These are phyloP conservation scores for Cherax destructor DNA, from an alignment of 1,140 invertebrate species.

Conservation along the genomic window DNA sequence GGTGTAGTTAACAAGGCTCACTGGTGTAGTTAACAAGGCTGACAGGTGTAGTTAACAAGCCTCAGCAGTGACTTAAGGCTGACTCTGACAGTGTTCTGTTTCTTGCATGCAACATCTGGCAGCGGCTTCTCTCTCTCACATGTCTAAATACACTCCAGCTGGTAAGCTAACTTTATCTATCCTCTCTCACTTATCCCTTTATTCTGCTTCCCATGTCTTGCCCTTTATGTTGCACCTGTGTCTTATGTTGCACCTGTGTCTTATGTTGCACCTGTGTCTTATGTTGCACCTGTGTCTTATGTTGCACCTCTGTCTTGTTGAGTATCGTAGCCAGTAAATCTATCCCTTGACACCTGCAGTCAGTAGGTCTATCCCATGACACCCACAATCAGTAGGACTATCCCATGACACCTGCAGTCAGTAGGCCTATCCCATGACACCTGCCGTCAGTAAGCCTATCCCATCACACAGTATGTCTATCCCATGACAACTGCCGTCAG, in stretches of 20 bases:
- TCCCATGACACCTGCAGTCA: too few species aligned
- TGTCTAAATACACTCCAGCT: constrained; percentile 64
- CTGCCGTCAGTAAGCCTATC: too few species aligned
- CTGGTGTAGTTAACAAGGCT: background rate
- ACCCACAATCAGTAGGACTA: too few species aligned
- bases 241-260: background rate
- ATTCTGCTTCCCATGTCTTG: background rate
- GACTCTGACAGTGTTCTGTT: constrained; percentile 39
- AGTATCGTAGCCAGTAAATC: background rate
- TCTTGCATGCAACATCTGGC: constrained; percentile 59
- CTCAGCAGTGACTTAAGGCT: constrained; percentile 4
- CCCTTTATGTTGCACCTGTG: background rate
- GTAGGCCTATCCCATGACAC: too few species aligned
- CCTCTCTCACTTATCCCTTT: background rate
- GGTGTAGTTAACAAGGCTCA: too few species aligned
- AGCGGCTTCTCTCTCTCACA: constrained; percentile 57
- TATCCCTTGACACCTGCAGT: too few species aligned
- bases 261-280: background rate
- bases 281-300: background rate
- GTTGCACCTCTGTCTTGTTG: background rate
- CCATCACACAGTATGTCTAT: too few species aligned
- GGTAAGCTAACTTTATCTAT: constrained; percentile 53
- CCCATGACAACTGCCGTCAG: too few species aligned
- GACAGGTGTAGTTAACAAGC: background rate
- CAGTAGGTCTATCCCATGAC: too few species aligned